Percentiles rank a stretch among this genome's conserved stretches.
These are phyloP conservation scores for Macrotus californicus DNA, from an alignment of 2,113 vertebrate genomes.

Conservation along the genomic window DNA sequence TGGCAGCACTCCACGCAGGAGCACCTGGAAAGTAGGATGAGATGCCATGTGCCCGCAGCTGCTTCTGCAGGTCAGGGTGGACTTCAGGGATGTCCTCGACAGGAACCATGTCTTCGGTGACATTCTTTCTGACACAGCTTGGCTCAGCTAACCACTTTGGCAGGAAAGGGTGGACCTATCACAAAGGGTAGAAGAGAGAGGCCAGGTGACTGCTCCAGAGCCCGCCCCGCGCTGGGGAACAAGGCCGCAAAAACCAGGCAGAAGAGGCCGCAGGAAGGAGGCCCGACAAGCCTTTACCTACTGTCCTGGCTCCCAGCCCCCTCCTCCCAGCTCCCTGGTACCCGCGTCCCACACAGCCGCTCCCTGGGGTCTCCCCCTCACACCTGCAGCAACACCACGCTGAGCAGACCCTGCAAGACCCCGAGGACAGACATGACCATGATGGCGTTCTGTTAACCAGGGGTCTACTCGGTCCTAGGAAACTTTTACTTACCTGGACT, in stretches of 20 bases:
- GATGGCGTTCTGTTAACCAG: too few species aligned
- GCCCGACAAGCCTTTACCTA: fast-evolving
- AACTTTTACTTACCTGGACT: too few species aligned
- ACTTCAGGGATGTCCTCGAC: constrained; percentile 81
- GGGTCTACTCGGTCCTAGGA: too few species aligned
- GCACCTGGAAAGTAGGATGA: constrained; percentile 92
- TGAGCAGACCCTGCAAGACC: too few species aligned
- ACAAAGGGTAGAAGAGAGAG: fast-evolving
- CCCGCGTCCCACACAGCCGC: fast-evolving
- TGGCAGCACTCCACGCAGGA: too few species aligned
- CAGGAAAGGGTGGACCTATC: constrained; percentile 88
- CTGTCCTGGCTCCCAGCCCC: neutral
- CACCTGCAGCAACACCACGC: too few species aligned
- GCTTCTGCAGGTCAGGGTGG: constrained; percentile 82
- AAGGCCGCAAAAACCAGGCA: neutral
- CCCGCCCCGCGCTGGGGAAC: fast-evolving
- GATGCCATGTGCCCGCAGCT: constrained; percentile 85
- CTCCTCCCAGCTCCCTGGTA: fast-evolving
- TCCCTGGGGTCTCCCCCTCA: too few species aligned
- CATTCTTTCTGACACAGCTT: constrained; percentile 82
- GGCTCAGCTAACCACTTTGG: constrained; percentile 92
- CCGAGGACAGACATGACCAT: too few species aligned
- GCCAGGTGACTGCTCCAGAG: neutral
- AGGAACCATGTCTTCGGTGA: constrained; percentile 84
- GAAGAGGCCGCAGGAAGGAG: too few species aligned